Conservation (phyloP, 2,797 vertebrate genomes). For the Psittacula echo region DNA sequence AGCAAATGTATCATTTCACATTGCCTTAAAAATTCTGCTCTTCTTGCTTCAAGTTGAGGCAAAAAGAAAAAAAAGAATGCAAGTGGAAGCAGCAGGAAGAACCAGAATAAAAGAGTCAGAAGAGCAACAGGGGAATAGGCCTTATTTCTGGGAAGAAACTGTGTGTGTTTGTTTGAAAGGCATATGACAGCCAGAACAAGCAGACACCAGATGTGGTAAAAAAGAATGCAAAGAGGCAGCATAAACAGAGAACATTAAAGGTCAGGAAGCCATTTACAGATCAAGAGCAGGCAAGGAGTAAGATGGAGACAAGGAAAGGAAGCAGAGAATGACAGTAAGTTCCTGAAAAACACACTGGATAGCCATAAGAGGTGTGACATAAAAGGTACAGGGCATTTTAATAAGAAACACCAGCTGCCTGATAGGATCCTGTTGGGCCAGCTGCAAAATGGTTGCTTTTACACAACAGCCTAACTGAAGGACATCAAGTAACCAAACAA, state of each 20-base stretch:
- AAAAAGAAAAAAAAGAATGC: background rate
- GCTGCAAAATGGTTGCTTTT: background rate
- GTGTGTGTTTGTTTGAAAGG: background rate
- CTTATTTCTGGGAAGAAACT: background rate
- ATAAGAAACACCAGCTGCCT: background rate
- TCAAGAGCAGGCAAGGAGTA: background rate
- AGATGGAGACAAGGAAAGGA: background rate
- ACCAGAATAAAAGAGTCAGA: background rate
- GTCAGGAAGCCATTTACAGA: background rate
- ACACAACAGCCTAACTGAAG: background rate
- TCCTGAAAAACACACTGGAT: background rate
- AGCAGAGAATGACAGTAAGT: background rate
- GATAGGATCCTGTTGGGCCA: accelerated
- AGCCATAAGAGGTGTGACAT: background rate
- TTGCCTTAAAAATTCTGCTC: background rate
- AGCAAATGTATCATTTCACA: background rate
- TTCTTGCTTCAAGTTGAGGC: background rate
- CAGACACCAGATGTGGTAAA: background rate
- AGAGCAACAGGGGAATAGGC: background rate
- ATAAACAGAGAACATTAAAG: background rate
- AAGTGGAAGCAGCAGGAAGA: background rate
- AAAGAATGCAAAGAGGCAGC: background rate
- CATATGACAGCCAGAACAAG: background rate
- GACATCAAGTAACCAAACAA: background rate
- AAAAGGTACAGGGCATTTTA: background rate